Evolutionary conservation across 2,888 invertebrate species (phyloP).

Genomic region (Perithous albicinctus): DNA sequence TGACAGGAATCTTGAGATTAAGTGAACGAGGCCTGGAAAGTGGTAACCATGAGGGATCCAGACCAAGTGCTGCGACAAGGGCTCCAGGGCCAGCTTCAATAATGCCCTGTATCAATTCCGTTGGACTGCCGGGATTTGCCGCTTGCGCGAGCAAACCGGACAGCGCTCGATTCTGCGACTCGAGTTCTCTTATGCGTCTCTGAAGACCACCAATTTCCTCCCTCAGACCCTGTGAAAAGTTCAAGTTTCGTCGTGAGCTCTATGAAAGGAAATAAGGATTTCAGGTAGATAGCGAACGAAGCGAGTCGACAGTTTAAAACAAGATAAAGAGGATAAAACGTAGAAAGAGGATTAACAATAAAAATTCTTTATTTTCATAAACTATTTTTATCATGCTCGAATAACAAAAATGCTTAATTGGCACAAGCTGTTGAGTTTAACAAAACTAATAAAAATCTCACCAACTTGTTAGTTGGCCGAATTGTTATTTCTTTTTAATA

Average conservation of each 20-base stretch:
- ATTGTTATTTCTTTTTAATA: too few relatives aligned
- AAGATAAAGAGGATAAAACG: neutral
- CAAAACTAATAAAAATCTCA: too few relatives aligned
- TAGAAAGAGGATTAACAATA: neutral
- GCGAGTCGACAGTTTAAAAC: slow-evolving; percentile 23
- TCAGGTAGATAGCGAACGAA: slow-evolving; percentile 47
- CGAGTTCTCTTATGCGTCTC: slow-evolving; percentile 91
- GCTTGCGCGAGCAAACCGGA: slow-evolving; percentile 89
- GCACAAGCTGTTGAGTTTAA: too few relatives aligned
- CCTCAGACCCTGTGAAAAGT: slow-evolving; percentile 88
- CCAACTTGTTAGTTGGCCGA: too few relatives aligned
- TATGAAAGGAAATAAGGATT: neutral
- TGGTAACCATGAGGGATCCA: slow-evolving; percentile 90
- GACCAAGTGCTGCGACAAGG: slow-evolving; percentile 86
- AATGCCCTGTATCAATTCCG: slow-evolving; percentile 79
- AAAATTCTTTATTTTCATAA: too few relatives aligned
- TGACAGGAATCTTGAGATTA: slow-evolving; percentile 89
- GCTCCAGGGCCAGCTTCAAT: slow-evolving; percentile 82
- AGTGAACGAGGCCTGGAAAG: slow-evolving; percentile 90
- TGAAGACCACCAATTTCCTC: slow-evolving; percentile 92
- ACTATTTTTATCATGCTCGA: too few relatives aligned
- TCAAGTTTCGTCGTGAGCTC: slow-evolving; percentile 1
- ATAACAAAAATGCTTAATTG: too few relatives aligned
- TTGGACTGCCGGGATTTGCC: slow-evolving; percentile 86
- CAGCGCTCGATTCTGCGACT: slow-evolving; percentile 91